phyloP scores from a whole-genome alignment of 2,113 vertebrate genomes.

The Myotis davidii region DNA sequence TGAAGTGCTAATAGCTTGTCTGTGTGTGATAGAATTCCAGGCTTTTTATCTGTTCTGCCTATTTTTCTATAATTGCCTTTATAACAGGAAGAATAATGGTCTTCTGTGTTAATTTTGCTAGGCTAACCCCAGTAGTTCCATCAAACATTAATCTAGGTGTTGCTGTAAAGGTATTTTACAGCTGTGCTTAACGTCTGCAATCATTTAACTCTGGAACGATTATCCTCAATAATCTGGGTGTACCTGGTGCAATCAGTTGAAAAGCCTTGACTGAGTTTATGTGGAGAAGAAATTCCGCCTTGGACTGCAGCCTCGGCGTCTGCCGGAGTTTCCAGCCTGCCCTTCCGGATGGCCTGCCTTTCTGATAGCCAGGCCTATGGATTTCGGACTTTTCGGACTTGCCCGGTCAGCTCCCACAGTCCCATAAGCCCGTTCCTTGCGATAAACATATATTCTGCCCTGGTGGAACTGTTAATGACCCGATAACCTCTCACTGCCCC shows the following conservation, averaged over 20 bases:
- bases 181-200: background rate
- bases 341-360: background rate
- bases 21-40: background rate
- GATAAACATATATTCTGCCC: background rate
- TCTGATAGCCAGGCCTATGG: background rate
- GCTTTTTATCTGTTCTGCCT: background rate
- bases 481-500: background rate
- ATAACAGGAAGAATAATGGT: background rate
- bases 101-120: background rate
- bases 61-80: constrained; percentile 30
- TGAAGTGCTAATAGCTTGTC: background rate
- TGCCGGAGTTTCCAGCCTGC: background rate
- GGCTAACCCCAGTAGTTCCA: background rate
- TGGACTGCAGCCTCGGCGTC: background rate
- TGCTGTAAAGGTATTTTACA: constrained; percentile 3
- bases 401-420: background rate
- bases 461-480: background rate
- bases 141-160: background rate
- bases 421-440: background rate
- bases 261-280: background rate
- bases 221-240: background rate
- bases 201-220: background rate
- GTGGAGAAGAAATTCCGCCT: background rate
- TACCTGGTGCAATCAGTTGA: background rate
- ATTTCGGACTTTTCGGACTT: background rate